phyloP scores from a whole-genome alignment of 2,113 vertebrate species.

The Pipra filicauda region DNA sequence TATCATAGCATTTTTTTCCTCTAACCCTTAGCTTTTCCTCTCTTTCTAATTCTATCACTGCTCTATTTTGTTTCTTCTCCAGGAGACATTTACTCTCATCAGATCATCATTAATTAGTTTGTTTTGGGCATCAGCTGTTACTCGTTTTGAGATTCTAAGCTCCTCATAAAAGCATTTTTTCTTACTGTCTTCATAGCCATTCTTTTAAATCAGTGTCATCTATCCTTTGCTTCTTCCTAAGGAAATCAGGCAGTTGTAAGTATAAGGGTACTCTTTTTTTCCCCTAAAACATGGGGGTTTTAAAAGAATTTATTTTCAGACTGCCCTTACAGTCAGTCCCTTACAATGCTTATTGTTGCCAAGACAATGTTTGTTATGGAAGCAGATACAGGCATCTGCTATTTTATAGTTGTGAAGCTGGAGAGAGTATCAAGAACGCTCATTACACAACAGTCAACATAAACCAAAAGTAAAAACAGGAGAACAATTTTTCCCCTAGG shows the following conservation, averaged over 20 bases:
- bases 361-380: neutral
- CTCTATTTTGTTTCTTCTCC: neutral
- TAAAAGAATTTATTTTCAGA: neutral
- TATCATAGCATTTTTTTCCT: neutral
- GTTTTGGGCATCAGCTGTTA: slow-evolving; percentile 30
- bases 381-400: neutral
- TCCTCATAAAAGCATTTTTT: neutral
- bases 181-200: neutral
- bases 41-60: neutral
- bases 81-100: neutral
- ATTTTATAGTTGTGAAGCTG: neutral
- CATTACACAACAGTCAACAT: neutral
- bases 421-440: neutral
- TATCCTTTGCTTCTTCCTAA: neutral
- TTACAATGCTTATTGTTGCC: neutral
- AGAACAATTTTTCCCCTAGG: rapidly evolving
- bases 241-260: neutral
- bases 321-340: neutral
- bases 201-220: neutral
- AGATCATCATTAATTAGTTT: slow-evolving; percentile 38
- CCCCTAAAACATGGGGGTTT: neutral
- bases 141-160: neutral
- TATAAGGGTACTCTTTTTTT: neutral
- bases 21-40: neutral
- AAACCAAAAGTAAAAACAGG: neutral